These are phyloP conservation scores for Engraulis encrasicolus DNA, from an alignment of 2,113 vertebrate genomes.

Conservation along the genomic window DNA sequence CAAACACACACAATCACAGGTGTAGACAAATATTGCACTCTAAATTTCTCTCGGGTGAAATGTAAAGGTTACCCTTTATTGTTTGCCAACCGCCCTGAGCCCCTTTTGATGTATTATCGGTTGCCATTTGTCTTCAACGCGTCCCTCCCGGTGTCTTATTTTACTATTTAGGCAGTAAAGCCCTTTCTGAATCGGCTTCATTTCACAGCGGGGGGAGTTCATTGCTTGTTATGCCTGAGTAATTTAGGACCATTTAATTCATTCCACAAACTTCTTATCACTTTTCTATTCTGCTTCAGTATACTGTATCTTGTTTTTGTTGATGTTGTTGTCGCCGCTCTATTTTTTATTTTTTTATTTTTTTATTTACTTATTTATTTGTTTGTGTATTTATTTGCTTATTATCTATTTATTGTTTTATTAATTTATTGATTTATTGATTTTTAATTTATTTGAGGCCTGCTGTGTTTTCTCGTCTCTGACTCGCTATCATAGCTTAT, in stretches of 20 bases:
- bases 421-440: too few species aligned
- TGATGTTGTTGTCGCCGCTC: too few species aligned
- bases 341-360: too few species aligned
- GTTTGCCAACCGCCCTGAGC: neutral
- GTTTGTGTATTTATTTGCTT: too few species aligned
- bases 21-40: neutral
- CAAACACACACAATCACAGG: neutral
- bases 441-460: too few species aligned
- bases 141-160: neutral
- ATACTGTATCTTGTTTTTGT: neutral
- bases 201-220: constrained; percentile 14
- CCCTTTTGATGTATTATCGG: neutral
- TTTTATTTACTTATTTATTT: too few species aligned
- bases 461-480: too few species aligned
- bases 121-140: neutral
- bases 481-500: too few species aligned
- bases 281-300: neutral
- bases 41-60: neutral
- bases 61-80: neutral
- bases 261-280: neutral
- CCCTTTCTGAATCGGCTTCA: neutral
- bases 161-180: neutral
- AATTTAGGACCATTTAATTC: neutral
- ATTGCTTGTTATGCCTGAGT: neutral
- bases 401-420: too few species aligned